These are phyloP conservation scores for Heliornis fulica DNA, from an alignment of 2,113 vertebrate genomes.

Conservation along the genomic window DNA sequence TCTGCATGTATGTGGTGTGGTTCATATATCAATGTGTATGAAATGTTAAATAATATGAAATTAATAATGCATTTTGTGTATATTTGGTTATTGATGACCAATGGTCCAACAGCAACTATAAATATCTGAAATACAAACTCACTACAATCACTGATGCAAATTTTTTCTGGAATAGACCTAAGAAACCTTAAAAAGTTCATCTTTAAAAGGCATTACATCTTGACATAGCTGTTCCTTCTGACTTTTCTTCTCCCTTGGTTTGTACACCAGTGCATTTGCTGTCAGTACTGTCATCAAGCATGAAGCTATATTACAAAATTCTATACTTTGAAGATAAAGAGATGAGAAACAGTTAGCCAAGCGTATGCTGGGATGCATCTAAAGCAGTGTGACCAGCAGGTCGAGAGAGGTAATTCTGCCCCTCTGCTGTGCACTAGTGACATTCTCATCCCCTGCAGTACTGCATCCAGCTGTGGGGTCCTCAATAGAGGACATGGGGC, in stretches of 20 bases:
- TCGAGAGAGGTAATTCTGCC: too few species aligned
- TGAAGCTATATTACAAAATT: neutral
- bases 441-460: too few species aligned
- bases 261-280: neutral
- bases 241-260: neutral
- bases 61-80: neutral
- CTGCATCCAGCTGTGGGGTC: too few species aligned
- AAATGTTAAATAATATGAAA: too few species aligned
- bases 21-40: neutral
- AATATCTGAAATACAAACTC: neutral
- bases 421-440: too few species aligned
- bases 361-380: too few species aligned
- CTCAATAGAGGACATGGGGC: too few species aligned
- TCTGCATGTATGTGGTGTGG: neutral
- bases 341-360: neutral
- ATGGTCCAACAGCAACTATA: neutral
- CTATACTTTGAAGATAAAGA: neutral
- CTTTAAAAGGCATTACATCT: neutral
- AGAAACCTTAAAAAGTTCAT: neutral
- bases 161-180: neutral
- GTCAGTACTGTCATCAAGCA: neutral
- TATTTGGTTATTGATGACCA: neutral
- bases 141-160: neutral
- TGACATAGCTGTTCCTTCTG: neutral
- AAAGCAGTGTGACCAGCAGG: too few species aligned